Base-by-base conservation (phyloP, 2,888 invertebrate genomes). In the Stegana nigrithorax region DNA sequence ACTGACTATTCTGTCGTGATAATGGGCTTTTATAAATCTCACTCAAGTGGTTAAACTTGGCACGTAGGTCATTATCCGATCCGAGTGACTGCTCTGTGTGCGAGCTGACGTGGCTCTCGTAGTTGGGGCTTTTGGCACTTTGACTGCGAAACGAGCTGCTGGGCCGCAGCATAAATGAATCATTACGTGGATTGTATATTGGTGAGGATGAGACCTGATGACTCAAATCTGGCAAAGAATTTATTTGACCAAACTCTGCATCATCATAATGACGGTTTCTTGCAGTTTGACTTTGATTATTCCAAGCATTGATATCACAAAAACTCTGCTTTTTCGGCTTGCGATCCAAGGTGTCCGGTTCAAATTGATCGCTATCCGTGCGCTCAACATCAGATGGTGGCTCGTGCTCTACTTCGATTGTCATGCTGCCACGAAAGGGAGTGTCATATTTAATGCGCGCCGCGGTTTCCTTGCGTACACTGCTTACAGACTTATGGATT, bases 291-390 rank as follows among this genome's bases (percentile, higher is more conserved):
- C 89, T 89, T 73, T 89, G 89, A 5, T 57, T 69, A 1, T 88
- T 84, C 80, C 86, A 89, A 14, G 87, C 87, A 58, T 81, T 85
- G 6, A 86, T 81, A 63, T 84, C 86, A 42, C 87, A 86, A 66
- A 87, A 84, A 67, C 87, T 88, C 45, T 88, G 81, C 71, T 88
- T 89, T 81, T 87, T 89, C 45, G 92, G 90, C 79, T 94, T 94
- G 25, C 94, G 88, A 77, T 95, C 95, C 61, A 95, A 87, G 0
- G 95, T 95, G 70, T 95, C 94, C 0, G 94, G 94, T 82, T 95
- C 95, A 74, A 93, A 95, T 60, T 90, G 91, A 73, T 93, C 93
- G 1, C 93, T 93, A 42, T 86, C 85, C 0, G 86, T 86, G 5
- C 83, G 73, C 76, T 94, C 94, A 62, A 92, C 89, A 55, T 92